Conservation (phyloP, 1,140 invertebrate species). For the Lepidurus couesii region DNA sequence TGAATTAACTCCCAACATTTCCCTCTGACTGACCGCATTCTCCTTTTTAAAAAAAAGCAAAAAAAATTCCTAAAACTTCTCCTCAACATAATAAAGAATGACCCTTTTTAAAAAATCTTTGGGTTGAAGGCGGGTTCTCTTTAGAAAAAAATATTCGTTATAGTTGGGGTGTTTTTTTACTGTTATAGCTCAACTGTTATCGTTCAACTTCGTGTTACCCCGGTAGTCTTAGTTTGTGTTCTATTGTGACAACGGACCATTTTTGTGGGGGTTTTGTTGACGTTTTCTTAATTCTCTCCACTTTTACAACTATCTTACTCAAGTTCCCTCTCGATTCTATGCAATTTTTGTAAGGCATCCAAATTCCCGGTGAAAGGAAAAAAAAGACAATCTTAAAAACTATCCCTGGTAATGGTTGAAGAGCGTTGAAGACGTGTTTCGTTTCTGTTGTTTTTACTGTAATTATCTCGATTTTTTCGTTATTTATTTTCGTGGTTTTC, state of each 20-base stretch:
- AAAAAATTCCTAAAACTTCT: neutral
- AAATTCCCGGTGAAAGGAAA: conserved; percentile 5
- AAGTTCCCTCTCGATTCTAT: neutral
- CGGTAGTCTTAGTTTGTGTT: no score
- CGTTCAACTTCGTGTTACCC: no score
- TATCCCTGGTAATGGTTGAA: conserved; percentile 4
- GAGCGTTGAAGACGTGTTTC: neutral
- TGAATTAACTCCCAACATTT: conserved; percentile 36
- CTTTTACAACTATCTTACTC: neutral
- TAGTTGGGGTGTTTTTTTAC: no score
- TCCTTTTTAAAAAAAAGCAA: neutral
- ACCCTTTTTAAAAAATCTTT: no score
- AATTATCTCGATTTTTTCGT: neutral
- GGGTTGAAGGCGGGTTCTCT: no score
- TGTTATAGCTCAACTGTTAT: no score
- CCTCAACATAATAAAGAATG: no score
- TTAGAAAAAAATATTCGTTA: no score
- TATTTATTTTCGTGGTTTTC: neutral
- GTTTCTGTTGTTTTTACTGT: neutral
- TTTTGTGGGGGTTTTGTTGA: no score
- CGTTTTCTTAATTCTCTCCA: neutral
- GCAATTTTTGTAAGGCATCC: neutral
- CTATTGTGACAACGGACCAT: no score
- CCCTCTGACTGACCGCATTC: neutral
- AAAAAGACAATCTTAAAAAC: neutral